Evolutionary conservation across 2,888 invertebrate species (phyloP), one percentile per base, ranked within the genome.

Genomic region (Erpobdella octoculata): DNA sequence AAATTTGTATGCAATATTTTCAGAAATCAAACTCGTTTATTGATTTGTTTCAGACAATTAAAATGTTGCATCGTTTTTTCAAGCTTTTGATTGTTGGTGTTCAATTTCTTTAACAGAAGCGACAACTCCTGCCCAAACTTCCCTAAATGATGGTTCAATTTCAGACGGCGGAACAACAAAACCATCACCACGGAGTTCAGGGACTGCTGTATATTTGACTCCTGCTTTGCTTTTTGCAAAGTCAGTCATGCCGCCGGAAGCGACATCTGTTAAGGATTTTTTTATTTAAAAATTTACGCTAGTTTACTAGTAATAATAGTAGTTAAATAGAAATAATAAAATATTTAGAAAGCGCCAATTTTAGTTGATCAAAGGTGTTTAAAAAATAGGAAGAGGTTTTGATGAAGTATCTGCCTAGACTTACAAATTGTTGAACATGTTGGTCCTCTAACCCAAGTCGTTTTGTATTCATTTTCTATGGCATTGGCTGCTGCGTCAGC

Each of bases 401-500:
- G 12, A 46, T n/a, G n/a, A n/a, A 2, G 2, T 61, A 21, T 61
- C 2, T 4, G 18, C 28, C 15, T 21, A 21, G 35, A 71, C 67
- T 53, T 53, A 71, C 72, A 72, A 12, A 73, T 64, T 28, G 64
- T 64, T 5, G 31, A 28, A 35, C 73, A 73, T 31, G 71, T 31
- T 31, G 59, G 37, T 38, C 73, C 73, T 58, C 73, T 48, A 8
- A 41, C 62, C 73, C 73, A 73, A 2, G 18, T 65, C 9, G 70
- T 73, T 62, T 61, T 33, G 59, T 65, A 70, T n/a, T 48, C 62
- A 25, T 46, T 58, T 58, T 73, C 41, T 18, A 66, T 65, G n/a
- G 73, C 73, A 25, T 73, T 53, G 12, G 73, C 70, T 31, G 73
- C 68, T 25, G 58, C 70, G 33, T 73, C 61, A 25, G 73, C 70